A percentile compares a stretch with the other conserved stretches of the same genome.
phyloP scores from a whole-genome alignment of 2,797 vertebrate species.

The Gymnothorax javanicus region DNA sequence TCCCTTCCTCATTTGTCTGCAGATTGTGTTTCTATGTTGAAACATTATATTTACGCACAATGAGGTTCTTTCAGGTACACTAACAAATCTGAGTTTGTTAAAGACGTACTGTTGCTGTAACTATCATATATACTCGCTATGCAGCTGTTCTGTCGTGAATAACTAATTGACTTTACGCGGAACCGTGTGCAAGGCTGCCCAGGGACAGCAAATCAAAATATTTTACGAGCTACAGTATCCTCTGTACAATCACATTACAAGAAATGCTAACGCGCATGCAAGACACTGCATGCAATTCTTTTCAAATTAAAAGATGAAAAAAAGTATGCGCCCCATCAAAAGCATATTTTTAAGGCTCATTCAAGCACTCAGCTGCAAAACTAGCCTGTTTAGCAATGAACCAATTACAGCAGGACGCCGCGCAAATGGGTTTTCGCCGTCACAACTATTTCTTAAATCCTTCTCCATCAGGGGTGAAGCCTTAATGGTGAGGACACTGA shows the following conservation, averaged over 20 bases:
- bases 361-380: background rate
- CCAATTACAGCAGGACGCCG: background rate
- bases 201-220: background rate
- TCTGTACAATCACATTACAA: background rate
- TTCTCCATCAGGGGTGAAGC: background rate
- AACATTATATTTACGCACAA: background rate
- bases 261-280: background rate
- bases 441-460: background rate
- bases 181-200: background rate
- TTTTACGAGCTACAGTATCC: background rate
- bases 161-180: background rate
- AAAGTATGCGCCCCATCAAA: background rate
- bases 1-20: slow-evolving; percentile 45
- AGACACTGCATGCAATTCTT: background rate
- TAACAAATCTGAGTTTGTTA: background rate
- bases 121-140: background rate
- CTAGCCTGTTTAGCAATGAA: background rate
- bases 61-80: background rate
- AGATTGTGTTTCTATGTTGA: background rate
- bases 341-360: background rate
- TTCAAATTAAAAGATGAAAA: background rate
- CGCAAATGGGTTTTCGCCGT: background rate
- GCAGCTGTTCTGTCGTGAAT: background rate
- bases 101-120: background rate
- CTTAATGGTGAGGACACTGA: background rate